phyloP scores from a whole-genome alignment of 2,113 vertebrate species.

The Rafetus swinhoei region DNA sequence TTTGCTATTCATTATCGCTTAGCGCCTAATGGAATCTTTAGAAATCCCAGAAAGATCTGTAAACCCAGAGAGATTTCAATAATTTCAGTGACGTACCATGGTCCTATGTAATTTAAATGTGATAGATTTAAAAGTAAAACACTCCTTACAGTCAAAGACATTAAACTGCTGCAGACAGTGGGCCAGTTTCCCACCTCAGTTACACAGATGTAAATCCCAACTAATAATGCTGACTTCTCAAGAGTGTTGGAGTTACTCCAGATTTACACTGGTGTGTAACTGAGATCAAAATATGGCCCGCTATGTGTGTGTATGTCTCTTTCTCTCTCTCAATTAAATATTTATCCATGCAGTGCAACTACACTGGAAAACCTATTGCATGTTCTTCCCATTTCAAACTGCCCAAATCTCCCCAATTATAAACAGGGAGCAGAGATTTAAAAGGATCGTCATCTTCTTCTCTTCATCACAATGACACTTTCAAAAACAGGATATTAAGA shows the following conservation, averaged over 20 bases:
- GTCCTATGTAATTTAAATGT: conserved; percentile 60
- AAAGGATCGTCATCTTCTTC: conserved; percentile 46
- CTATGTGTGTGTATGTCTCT: neutral
- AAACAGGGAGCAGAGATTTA: conserved; percentile 15
- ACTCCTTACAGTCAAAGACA: conserved; percentile 17
- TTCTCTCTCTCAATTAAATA: conserved; percentile 47
- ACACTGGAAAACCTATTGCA: neutral
- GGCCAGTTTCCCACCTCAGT: conserved; percentile 48
- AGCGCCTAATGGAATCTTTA: conserved; percentile 50
- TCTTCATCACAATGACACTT: conserved; percentile 58
- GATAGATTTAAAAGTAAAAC: conserved; percentile 61
- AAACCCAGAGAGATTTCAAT: conserved; percentile 65
- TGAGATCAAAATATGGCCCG: conserved; percentile 20
- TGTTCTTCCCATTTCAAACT: conserved; percentile 2
- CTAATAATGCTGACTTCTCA: conserved; percentile 27
- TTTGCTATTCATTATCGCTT: conserved; percentile 49
- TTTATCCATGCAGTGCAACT: conserved; percentile 37
- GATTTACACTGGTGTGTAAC: conserved; percentile 19
- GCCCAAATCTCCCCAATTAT: conserved; percentile 7
- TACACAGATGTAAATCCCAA: conserved; percentile 25
- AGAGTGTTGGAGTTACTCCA: conserved; percentile 28
- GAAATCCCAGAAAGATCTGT: conserved; percentile 55
- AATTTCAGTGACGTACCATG: conserved; percentile 40
- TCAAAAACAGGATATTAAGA: conserved; percentile 79
- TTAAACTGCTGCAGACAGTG: conserved; percentile 8